Evolutionary conservation across 2,888 invertebrate species (phyloP).

Genomic region (Ellobium chinense): DNA sequence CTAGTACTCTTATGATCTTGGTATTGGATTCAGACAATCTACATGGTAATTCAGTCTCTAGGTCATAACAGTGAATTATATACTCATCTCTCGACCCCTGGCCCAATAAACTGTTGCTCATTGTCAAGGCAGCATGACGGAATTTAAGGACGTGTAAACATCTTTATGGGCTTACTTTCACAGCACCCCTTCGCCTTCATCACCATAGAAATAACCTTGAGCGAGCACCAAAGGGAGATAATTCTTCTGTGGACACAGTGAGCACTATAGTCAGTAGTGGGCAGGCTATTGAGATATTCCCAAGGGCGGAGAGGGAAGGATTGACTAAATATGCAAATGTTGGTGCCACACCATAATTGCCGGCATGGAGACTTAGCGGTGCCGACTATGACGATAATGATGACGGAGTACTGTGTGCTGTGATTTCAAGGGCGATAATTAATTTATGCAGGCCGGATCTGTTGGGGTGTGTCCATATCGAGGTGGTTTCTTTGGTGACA

Average conservation of each 20-base stretch:
- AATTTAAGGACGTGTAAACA: no score
- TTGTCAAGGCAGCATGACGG: no score
- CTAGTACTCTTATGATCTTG: no score
- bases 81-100: no score
- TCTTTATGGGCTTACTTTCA: neutral
- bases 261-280: no score
- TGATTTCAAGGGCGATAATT: conserved; percentile 1
- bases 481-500: neutral
- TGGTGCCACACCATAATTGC: conserved; percentile 4
- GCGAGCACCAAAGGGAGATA: neutral
- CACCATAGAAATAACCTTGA: neutral
- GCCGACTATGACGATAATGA: neutral
- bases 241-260: no score
- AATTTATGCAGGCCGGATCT: neutral
- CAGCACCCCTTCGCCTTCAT: neutral
- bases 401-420: conserved; percentile 18
- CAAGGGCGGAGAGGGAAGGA: neutral
- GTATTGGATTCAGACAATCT: no score
- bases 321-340: neutral
- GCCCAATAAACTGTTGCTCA: no score
- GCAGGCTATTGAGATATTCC: neutral
- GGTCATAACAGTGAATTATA: no score
- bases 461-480: neutral
- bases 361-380: neutral
- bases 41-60: no score